A percentile compares a stretch with the other conserved stretches of the same genome.
phyloP scores from a whole-genome alignment of 2,888 invertebrate genomes.

The Muschampia staudingeri region DNA sequence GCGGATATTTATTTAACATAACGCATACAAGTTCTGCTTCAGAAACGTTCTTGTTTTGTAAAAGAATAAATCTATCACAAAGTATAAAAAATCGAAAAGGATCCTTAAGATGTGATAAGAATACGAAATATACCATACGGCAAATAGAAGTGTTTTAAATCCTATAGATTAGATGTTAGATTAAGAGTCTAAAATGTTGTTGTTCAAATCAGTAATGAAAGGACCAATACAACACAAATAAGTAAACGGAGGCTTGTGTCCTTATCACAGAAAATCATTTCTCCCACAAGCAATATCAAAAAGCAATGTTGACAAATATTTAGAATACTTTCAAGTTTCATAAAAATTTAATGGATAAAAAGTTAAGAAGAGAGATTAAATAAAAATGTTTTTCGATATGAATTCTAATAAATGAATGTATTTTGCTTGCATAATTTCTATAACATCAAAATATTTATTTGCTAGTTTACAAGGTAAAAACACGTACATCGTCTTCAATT shows the following conservation, averaged over 20 bases:
- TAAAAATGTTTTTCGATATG: too few species aligned
- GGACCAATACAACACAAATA: slow-evolving; percentile 39
- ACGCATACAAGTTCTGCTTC: background rate
- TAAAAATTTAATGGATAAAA: too few species aligned
- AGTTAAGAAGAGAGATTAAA: too few species aligned
- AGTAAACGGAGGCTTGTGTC: slow-evolving; percentile 1
- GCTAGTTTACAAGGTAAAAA: too few species aligned
- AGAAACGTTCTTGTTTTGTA: background rate
- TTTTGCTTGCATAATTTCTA: too few species aligned
- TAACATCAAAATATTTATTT: too few species aligned
- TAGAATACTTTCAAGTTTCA: too few species aligned
- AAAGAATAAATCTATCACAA: slow-evolving; percentile 1
- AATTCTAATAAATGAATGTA: too few species aligned
- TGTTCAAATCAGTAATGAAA: slow-evolving; percentile 38
- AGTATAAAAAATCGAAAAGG: background rate
- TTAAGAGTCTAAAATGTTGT: slow-evolving; percentile 27
- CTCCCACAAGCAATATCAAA: background rate
- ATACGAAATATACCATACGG: slow-evolving; percentile 9
- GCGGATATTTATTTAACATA: background rate
- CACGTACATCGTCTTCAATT: too few species aligned
- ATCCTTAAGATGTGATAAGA: slow-evolving; percentile 36
- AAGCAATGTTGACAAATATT: too few species aligned
- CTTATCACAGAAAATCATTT: background rate
- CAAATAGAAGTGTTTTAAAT: slow-evolving; percentile 24
- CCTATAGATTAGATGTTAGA: slow-evolving; percentile 32